Evolutionary conservation across 64 coral and sea anemone species (phyloP).

Genomic region (Pocillopora verrucosa): DNA sequence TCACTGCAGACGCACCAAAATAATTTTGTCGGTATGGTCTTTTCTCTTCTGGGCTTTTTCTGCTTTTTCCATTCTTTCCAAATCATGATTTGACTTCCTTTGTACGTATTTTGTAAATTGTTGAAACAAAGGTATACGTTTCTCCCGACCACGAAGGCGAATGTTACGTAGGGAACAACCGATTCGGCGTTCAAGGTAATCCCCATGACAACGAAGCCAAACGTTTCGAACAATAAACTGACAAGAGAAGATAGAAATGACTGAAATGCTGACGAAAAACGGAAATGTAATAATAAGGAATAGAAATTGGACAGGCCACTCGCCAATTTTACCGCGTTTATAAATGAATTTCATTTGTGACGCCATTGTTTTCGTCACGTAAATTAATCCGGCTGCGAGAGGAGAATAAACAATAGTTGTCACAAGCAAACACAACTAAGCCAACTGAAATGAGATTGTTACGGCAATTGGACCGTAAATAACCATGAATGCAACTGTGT

Average conservation of each 20-base stretch:
- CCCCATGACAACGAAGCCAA: slow-evolving; percentile 48
- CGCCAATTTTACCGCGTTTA: background rate
- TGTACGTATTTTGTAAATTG: slow-evolving; percentile 60
- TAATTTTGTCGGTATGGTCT: slow-evolving; percentile 15
- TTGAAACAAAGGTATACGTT: slow-evolving; percentile 33
- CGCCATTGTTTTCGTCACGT: background rate
- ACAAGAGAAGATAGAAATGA: slow-evolving; percentile 31
- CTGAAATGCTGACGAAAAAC: background rate
- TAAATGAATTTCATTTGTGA: background rate
- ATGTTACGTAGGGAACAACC: slow-evolving; percentile 32
- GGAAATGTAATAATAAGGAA: background rate
- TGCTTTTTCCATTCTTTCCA: slow-evolving; percentile 23
- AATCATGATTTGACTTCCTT: slow-evolving; percentile 45
- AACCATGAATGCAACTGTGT: background rate
- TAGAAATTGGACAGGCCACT: too few species aligned
- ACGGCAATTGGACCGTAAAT: slow-evolving; percentile 29
- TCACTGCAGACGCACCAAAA: slow-evolving; percentile 37
- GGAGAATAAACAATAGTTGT: slow-evolving; percentile 22
- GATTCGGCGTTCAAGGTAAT: slow-evolving; percentile 49
- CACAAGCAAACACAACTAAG: background rate
- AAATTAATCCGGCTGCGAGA: too few species aligned
- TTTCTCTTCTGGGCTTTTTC: too few species aligned
- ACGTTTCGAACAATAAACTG: slow-evolving; percentile 46
- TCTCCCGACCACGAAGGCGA: slow-evolving; percentile 34
- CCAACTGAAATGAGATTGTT: background rate